phyloP scores from a whole-genome alignment of 1,140 invertebrate genomes.

The Galleria mellonella region DNA sequence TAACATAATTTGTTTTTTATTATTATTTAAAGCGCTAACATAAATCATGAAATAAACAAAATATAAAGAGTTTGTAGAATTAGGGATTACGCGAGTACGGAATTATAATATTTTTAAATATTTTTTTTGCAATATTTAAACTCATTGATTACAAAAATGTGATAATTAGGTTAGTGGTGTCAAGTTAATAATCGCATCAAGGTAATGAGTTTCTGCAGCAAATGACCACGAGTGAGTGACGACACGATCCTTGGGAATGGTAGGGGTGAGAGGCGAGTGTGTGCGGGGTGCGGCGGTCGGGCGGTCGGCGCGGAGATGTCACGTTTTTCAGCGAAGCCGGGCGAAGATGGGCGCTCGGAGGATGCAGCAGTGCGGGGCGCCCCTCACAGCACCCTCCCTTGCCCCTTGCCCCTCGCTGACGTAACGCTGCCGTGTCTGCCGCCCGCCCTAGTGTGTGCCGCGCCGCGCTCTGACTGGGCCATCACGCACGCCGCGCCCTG shows the following conservation, averaged over 20 bases:
- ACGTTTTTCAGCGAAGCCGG: constrained; percentile 47
- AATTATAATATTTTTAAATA: too few species aligned
- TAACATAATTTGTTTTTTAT: too few species aligned
- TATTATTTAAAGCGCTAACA: too few species aligned
- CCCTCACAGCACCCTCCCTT: constrained; percentile 16
- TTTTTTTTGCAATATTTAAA: too few species aligned
- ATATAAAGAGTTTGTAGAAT: too few species aligned
- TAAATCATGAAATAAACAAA: too few species aligned
- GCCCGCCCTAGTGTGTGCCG: constrained; percentile 71
- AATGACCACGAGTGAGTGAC: constrained; percentile 31
- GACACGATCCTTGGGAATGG: constrained; percentile 13
- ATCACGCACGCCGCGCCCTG: constrained; percentile 46
- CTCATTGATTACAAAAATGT: too few species aligned
- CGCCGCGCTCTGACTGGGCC: constrained; percentile 57
- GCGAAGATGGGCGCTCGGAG: constrained; percentile 52
- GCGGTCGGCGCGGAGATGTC: constrained; percentile 35
- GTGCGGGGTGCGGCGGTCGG: constrained; percentile 32
- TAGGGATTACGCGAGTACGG: too few species aligned
- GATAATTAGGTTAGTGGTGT: not conserved
- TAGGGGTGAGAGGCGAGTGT: constrained; percentile 9
- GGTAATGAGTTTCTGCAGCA: constrained; percentile 32
- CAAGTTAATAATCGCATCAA: constrained; percentile 11
- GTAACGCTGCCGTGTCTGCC: constrained; percentile 64
- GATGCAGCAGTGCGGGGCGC: constrained; percentile 63
- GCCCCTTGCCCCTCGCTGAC: constrained; percentile 56